Conservation (phyloP, 2,113 vertebrate species). For the Suncus etruscus region DNA sequence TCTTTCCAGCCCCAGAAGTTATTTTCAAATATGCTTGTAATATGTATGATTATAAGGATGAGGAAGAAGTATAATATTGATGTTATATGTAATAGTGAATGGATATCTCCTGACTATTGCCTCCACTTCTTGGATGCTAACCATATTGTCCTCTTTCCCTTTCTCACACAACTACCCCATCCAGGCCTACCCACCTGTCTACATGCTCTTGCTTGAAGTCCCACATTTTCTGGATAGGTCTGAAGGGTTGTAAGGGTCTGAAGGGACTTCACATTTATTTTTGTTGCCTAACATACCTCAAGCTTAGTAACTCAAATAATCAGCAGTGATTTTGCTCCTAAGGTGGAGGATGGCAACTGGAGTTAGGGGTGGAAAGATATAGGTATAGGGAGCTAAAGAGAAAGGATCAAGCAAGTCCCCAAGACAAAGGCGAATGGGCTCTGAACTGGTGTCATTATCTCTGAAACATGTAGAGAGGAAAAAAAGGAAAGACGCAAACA, state of each 20-base stretch:
- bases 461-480: slow-evolving; percentile 45
- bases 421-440: neutral
- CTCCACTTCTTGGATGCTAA: neutral
- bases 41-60: neutral
- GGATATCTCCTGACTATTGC: neutral
- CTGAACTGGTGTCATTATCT: neutral
- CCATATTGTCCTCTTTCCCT: neutral
- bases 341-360: neutral
- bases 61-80: slow-evolving; percentile 52
- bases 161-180: neutral
- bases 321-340: neutral
- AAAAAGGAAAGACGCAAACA: neutral
- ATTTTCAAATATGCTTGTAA: neutral
- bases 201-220: neutral
- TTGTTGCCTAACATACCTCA: neutral
- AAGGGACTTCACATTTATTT: neutral
- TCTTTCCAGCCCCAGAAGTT: neutral
- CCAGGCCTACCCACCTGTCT: neutral
- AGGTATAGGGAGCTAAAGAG: neutral
- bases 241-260: neutral
- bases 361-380: no score
- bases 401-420: neutral
- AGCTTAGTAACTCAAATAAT: neutral
- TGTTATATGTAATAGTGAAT: neutral
- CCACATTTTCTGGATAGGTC: neutral